Base-by-base conservation (phyloP, 2,888 invertebrate genomes). In the Epiperipatus broadwayi region DNA sequence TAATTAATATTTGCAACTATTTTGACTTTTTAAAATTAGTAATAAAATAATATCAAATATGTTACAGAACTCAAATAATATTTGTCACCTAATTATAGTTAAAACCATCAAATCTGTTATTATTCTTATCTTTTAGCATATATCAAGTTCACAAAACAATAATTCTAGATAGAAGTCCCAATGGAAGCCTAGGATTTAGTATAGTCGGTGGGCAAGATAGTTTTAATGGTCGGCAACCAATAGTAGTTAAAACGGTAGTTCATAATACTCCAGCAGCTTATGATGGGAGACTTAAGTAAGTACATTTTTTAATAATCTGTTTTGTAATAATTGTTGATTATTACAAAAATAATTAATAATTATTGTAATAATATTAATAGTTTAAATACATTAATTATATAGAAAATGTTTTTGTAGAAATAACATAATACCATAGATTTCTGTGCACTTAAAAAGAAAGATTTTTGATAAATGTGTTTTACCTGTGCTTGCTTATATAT, bases 201-300 rank as follows among this genome's bases (percentile, higher is more conserved):
- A 57, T 64, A 42, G 63, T 63, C 4, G 64, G 64, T 21, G 64
- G 64, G 12, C 49, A 51, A 41, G 60, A 61, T 46, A 57, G 57
- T 35, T 49, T 53, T 34, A 52, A 56, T 34, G 60, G 59, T 25
- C 52, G 54, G 37, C 56, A 62, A 43, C 59, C 63, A 16, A 57
- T 64, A 42, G 60, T 58, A 49, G 57, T 64, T 36, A 59, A 64
- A 39, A 59, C 61, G 42, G 57, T 64, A 30, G 61, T 63, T 19
- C 54, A 54, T 27, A 57, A 57, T 34, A 59, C 61, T 5, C 61
- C 61, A 15, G 63, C 63, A 12, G 56, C 57, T 35, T 52, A 47
- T 21, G 51, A 53, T 38, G 53, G 54, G n/a, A 48, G 49, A 41
- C 45, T 55, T 16, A 51, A 47, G 51, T 52, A 39, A 43, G 38